Conservation (phyloP, 2,797 vertebrate genomes). For the Dallia pectoralis region DNA sequence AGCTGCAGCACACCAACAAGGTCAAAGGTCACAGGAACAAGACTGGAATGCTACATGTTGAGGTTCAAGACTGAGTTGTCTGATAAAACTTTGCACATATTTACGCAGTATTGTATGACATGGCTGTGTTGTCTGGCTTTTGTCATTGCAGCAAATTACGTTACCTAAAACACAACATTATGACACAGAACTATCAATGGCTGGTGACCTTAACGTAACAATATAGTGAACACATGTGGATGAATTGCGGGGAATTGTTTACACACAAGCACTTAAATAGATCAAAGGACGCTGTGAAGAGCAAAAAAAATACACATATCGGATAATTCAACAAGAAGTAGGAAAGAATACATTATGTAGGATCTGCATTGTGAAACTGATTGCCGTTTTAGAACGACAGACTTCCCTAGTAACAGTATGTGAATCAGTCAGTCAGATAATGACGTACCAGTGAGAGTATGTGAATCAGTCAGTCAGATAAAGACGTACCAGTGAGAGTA, state of each 20-base stretch:
- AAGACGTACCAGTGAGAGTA: constrained; percentile 84
- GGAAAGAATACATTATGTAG: background rate
- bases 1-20: background rate
- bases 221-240: background rate
- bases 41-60: background rate
- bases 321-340: background rate
- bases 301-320: background rate
- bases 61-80: background rate
- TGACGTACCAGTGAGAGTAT: no score
- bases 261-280: background rate
- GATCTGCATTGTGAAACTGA: background rate
- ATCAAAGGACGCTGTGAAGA: background rate
- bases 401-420: background rate
- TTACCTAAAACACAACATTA: background rate
- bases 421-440: no score
- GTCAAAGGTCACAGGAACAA: constrained; percentile 24
- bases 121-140: background rate
- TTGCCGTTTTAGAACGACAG: background rate
- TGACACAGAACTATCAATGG: background rate
- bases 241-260: background rate
- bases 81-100: constrained; percentile 1
- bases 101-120: background rate
- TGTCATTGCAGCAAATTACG: background rate
- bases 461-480: background rate
- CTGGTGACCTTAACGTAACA: background rate